Evolutionary conservation across 2,888 invertebrate genomes (phyloP).

Genomic region (Callosobruchus maculatus): DNA sequence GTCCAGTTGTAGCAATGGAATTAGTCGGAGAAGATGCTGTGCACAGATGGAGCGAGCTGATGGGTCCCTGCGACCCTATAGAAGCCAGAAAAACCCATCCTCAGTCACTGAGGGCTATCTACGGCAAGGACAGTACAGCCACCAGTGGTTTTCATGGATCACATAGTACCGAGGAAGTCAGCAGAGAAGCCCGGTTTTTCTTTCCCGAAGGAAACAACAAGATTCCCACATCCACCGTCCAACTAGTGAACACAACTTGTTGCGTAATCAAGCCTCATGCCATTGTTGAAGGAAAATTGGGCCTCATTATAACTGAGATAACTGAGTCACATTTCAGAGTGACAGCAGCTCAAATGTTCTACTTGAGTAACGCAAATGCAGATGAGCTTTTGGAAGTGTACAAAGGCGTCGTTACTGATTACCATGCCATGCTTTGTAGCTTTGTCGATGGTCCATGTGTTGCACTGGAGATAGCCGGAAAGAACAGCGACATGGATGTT

Average conservation of each 20-base stretch:
- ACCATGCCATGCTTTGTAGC: constrained; percentile 78
- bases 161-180: constrained; percentile 55
- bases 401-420: constrained; percentile 78
- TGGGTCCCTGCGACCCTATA: constrained; percentile 62
- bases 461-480: constrained; percentile 77
- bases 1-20: constrained; percentile 70
- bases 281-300: constrained; percentile 69
- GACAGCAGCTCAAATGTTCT: constrained; percentile 75
- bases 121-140: constrained; percentile 64
- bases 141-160: constrained; percentile 71
- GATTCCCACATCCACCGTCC: constrained; percentile 51
- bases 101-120: constrained; percentile 60
- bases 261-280: constrained; percentile 90
- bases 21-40: constrained; percentile 70
- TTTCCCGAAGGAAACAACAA: constrained; percentile 49
- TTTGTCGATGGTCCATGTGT: constrained; percentile 81
- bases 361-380: constrained; percentile 76
- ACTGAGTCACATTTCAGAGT: constrained; percentile 69
- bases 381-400: constrained; percentile 93
- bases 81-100: constrained; percentile 56
- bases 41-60: constrained; percentile 54
- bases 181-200: constrained; percentile 57
- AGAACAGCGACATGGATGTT: constrained; percentile 54
- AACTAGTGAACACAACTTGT: constrained; percentile 66
- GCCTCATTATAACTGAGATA: constrained; percentile 70